These are phyloP conservation scores for Lathamus discolor DNA, from an alignment of 2,113 vertebrate species.

Conservation along the genomic window DNA sequence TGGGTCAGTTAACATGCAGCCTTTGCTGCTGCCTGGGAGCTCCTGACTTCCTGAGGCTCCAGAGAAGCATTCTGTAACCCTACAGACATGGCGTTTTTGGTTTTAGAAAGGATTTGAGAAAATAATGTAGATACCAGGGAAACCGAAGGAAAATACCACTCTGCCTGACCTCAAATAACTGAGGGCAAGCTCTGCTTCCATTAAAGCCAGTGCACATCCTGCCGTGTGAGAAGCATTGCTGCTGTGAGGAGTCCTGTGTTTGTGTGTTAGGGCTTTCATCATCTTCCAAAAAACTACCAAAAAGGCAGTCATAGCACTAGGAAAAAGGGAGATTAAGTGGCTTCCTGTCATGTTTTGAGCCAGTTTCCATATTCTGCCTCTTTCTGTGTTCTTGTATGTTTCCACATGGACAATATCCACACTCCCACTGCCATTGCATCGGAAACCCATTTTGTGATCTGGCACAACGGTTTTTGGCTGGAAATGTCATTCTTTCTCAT, in stretches of 20 bases:
- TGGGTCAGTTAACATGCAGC: not conserved
- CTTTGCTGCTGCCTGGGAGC: not conserved
- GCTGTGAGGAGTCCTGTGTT: too few relatives aligned
- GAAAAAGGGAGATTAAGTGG: not conserved
- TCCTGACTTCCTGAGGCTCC: not conserved
- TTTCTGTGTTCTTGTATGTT: not conserved
- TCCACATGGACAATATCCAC: not conserved
- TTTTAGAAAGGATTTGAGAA: not conserved
- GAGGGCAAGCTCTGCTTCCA: not conserved
- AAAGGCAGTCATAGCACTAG: not conserved
- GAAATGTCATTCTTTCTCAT: not conserved
- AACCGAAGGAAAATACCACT: not conserved
- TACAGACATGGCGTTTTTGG: fast-evolving
- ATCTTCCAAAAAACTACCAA: not conserved
- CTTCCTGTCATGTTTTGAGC: not conserved
- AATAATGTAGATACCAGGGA: not conserved
- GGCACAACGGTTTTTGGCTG: not conserved
- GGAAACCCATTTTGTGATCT: fast-evolving
- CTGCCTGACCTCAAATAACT: not conserved
- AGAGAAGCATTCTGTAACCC: not conserved
- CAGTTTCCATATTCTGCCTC: not conserved
- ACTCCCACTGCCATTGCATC: fast-evolving
- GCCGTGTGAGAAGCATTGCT: not conserved
- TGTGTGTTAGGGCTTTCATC: not conserved
- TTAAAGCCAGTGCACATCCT: fast-evolving